Evolutionary conservation across 2,888 invertebrate genomes (phyloP).

Genomic region (Esperia sulphurella): DNA sequence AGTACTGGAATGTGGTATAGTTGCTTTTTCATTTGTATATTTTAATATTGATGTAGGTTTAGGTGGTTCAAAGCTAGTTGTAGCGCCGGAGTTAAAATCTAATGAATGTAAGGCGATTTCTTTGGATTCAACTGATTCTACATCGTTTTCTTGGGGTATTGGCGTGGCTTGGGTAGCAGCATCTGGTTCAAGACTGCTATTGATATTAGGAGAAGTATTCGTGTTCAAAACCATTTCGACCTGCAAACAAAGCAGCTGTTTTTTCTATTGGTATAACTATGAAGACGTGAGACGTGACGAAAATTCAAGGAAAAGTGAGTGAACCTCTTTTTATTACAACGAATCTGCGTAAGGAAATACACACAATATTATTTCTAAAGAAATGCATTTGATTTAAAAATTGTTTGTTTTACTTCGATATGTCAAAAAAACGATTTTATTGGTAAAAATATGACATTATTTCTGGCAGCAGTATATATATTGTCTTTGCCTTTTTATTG

Average conservation of each 20-base stretch:
- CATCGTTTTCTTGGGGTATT: slow-evolving; percentile 11
- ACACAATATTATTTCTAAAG: too few species aligned
- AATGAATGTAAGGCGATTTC: slow-evolving; percentile 15
- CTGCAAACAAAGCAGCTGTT: neutral
- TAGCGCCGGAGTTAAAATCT: neutral
- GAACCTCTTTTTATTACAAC: too few species aligned
- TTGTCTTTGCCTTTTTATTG: neutral
- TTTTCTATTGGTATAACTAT: too few species aligned
- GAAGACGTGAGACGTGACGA: too few species aligned
- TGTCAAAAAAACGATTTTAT: too few species aligned
- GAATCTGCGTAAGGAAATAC: too few species aligned
- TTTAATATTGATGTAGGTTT: slow-evolving; percentile 2
- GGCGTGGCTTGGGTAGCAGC: neutral
- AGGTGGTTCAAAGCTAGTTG: slow-evolving; percentile 9
- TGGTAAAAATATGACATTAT: too few species aligned
- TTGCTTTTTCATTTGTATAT: neutral
- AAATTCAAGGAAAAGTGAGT: too few species aligned
- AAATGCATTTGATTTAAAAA: too few species aligned
- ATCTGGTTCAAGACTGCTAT: neutral
- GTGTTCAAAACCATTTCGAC: neutral
- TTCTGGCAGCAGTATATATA: too few species aligned
- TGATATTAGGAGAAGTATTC: neutral
- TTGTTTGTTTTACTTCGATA: too few species aligned
- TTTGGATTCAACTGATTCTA: slow-evolving; percentile 13
- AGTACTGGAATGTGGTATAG: neutral